Evolutionary conservation across 2,888 invertebrate species (phyloP).

Genomic region (Euphydryas editha): DNA sequence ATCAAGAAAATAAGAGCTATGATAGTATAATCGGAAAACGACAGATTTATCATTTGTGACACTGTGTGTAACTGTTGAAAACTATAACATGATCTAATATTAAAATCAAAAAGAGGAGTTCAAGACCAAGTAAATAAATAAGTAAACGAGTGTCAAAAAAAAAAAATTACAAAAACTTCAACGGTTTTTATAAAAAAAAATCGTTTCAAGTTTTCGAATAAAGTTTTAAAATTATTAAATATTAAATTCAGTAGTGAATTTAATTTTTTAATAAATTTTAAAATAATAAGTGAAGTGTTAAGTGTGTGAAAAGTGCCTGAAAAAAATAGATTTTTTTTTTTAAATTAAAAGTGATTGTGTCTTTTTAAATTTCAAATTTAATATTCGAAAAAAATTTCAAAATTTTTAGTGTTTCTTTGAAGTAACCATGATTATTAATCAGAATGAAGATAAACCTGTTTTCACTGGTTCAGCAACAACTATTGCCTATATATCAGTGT

Average conservation of each 20-base stretch:
- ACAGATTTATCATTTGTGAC: conserved; percentile 10
- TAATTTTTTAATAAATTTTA: neutral
- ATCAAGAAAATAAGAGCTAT: neutral
- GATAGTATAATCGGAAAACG: neutral
- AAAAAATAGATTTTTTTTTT: neutral
- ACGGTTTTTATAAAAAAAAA: conserved; percentile 37
- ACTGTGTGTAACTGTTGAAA: conserved; percentile 10
- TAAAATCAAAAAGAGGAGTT: neutral
- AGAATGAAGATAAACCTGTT: neutral
- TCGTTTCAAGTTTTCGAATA: conserved; percentile 22
- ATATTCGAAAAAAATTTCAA: neutral
- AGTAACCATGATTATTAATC: conserved; percentile 15
- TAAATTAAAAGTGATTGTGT: neutral
- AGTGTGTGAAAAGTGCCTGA: conserved; percentile 8
- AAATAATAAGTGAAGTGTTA: neutral
- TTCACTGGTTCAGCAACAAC: conserved; percentile 29
- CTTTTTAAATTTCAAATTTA: neutral
- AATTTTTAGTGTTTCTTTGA: too few relatives aligned
- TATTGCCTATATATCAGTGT: conserved; percentile 47
- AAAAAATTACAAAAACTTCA: conserved; percentile 26
- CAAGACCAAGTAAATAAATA: neutral
- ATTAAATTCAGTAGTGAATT: conserved; percentile 7
- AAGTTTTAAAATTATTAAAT: neutral
- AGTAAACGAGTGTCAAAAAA: neutral
- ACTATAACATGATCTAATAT: neutral